Evolutionary conservation across 2,888 invertebrate species (phyloP).

Genomic region (Dasypogon diadema): DNA sequence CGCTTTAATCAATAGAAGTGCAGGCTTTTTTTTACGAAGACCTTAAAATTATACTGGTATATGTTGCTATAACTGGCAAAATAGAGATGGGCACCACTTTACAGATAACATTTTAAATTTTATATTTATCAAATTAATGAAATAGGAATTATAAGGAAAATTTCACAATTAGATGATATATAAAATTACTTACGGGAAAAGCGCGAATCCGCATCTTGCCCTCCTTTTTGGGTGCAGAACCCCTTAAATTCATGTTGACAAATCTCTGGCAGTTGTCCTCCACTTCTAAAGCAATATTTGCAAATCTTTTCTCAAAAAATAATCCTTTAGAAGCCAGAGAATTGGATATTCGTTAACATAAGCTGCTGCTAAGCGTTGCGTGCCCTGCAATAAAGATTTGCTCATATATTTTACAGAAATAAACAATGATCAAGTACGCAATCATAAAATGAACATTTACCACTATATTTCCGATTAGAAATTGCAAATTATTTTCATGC

Average conservation of each 20-base stretch:
- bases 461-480: background rate
- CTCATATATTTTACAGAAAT: background rate
- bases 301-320: slow-evolving; percentile 19
- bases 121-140: background rate
- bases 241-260: slow-evolving; percentile 66
- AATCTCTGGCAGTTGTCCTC: slow-evolving; percentile 65
- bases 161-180: no score
- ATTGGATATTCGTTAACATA: background rate
- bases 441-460: no score
- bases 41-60: no score
- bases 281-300: slow-evolving; percentile 59
- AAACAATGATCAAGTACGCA: no score
- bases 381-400: background rate
- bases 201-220: slow-evolving; percentile 98
- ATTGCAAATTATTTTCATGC: slow-evolving; percentile 3
- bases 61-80: no score
- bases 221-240: slow-evolving; percentile 85
- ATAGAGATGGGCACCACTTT: background rate
- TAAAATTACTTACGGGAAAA: slow-evolving; percentile 86
- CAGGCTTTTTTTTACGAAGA: no score
- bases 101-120: background rate
- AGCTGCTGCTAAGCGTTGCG: background rate
- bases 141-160: background rate
- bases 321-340: background rate
- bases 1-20: no score